Conservation (phyloP, 2,113 vertebrate species). For the Cyphomyrus plagiostoma region DNA sequence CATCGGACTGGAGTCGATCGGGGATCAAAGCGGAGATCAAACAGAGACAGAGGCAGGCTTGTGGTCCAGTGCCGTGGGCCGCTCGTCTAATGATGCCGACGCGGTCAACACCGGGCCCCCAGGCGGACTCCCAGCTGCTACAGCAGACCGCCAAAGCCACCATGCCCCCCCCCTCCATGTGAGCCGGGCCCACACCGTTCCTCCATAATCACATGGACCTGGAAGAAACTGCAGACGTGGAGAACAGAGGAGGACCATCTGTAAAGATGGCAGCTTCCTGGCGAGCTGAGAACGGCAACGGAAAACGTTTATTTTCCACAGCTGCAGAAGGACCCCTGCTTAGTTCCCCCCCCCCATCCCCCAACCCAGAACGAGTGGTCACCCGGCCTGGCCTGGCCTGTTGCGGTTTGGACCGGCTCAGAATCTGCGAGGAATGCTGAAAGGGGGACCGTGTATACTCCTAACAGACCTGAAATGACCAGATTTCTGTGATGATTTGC, state of each 20-base stretch:
- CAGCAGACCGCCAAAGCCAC: neutral
- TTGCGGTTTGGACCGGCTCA: neutral
- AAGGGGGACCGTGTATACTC: neutral
- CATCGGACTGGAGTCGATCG: neutral
- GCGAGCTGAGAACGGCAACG: conserved; percentile 16
- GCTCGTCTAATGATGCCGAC: neutral
- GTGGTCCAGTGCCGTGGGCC: neutral
- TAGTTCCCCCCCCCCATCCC: no score
- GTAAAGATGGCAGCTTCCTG: conserved; percentile 29
- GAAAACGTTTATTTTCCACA: conserved; percentile 16
- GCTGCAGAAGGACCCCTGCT: neutral
- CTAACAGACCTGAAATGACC: neutral
- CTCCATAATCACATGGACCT: neutral
- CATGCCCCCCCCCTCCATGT: neutral
- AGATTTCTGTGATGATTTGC: neutral
- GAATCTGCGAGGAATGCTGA: neutral
- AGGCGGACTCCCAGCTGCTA: neutral
- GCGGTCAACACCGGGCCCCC: neutral
- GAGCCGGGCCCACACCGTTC: neutral
- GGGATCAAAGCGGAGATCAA: conserved; percentile 12
- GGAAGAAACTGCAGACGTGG: conserved; percentile 25
- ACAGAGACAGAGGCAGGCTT: neutral
- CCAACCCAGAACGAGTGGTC: neutral
- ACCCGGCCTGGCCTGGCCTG: neutral
- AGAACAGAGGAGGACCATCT: conserved; percentile 29